Conservation (phyloP, 2,888 invertebrate species). For the Chesias legatella region DNA sequence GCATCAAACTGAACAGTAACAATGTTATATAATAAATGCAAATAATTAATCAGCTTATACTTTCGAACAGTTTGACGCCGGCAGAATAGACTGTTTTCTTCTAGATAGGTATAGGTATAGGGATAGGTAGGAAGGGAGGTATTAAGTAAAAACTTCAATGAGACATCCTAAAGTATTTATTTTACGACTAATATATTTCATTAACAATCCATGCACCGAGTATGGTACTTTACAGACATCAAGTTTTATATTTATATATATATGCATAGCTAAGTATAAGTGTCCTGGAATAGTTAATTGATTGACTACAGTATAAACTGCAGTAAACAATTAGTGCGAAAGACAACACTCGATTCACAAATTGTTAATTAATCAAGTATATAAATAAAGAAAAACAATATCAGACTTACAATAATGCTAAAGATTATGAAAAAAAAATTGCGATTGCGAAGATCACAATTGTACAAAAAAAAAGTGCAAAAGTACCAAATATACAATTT, state of each 20-base stretch:
- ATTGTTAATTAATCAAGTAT: constrained; percentile 31
- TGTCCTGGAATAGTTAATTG: constrained; percentile 42
- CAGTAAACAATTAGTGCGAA: constrained; percentile 50
- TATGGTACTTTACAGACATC: constrained; percentile 53
- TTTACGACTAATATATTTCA: constrained; percentile 56
- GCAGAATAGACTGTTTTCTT: too few species aligned
- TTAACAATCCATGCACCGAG: constrained; percentile 62
- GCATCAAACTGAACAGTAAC: too few species aligned
- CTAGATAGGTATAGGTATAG: too few species aligned
- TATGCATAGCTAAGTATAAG: constrained; percentile 36
- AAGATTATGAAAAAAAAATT: constrained; percentile 21
- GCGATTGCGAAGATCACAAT: constrained; percentile 11
- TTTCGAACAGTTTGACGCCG: too few species aligned
- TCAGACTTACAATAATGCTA: constrained; percentile 33
- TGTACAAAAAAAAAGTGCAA: constrained; percentile 14
- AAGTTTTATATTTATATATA: constrained; percentile 9
- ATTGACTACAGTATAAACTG: constrained; percentile 38
- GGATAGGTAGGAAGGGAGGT: background rate
- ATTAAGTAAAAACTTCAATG: constrained; percentile 29
- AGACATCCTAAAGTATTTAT: constrained; percentile 59
- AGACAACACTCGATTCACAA: constrained; percentile 29
- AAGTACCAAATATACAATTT: constrained; percentile 33
- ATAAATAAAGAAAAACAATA: constrained; percentile 33
- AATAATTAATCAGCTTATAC: too few species aligned
- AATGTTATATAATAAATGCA: too few species aligned